These are phyloP conservation scores for Cynaeus angustus DNA, from an alignment of 2,888 invertebrate genomes.

Conservation along the genomic window DNA sequence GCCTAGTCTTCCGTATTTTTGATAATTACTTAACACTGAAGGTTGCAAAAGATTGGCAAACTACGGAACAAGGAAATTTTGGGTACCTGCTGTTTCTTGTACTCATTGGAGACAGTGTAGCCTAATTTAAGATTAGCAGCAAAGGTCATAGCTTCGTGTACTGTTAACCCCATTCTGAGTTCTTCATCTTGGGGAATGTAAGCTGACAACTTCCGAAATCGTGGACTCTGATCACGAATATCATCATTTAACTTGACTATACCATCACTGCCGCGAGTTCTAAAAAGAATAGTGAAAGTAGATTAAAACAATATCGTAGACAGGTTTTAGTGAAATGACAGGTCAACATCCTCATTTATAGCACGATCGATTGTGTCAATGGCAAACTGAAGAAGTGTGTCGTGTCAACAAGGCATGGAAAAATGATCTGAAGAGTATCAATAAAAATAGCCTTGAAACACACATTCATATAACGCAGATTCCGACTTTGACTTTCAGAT, in stretches of 20 bases:
- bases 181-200: constrained; percentile 90
- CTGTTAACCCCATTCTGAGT: constrained; percentile 82
- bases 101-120: constrained; percentile 77
- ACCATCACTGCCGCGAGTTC: constrained; percentile 67
- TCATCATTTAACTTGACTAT: constrained; percentile 66
- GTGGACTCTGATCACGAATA: constrained; percentile 84
- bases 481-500: too few relatives aligned
- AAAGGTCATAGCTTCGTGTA: constrained; percentile 84
- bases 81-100: constrained; percentile 81
- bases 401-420: constrained; percentile 1
- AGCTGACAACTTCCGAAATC: constrained; percentile 85
- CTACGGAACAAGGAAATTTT: not conserved
- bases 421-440: not conserved
- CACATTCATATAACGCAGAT: too few relatives aligned
- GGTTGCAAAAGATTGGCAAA: not conserved
- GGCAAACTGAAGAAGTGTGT: constrained; percentile 13
- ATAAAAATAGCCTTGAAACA: not conserved
- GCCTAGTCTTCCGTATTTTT: constrained; percentile 5
- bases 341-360: constrained; percentile 8
- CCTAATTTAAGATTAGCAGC: constrained; percentile 87
- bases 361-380: not conserved
- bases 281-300: constrained; percentile 51
- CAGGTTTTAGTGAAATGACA: constrained; percentile 6
- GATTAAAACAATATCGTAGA: not conserved
- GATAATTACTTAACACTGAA: constrained; percentile 1